Base-by-base conservation (phyloP, 2,888 invertebrate genomes). In the Habrosyne pyritoides region DNA sequence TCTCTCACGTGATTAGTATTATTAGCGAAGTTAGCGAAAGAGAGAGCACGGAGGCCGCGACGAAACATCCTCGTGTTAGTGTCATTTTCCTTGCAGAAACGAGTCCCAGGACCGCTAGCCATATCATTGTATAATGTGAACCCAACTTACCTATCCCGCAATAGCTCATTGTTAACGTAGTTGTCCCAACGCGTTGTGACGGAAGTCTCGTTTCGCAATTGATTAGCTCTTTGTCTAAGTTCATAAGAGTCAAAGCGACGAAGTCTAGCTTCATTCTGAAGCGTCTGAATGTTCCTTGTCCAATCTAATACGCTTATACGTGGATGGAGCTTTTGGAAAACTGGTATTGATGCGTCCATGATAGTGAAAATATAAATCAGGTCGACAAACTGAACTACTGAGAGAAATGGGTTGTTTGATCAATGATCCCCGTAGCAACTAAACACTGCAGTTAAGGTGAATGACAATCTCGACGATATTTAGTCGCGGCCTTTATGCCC, bases 131-230 rank as follows among this genome's bases (percentile, higher is more conserved):
- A 21, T 49, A 21, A 21, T 21, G 21, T 47, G 7, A 46, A 6
- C 10, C 22, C 2, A 24, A 52, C 67, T 73, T 81, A 94, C 94
- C 97, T 94, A 81, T 96, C 96, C 4, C 94, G 88, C 56, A 97
- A 85, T 24, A 95, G 90, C 56, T 95, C 94, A 81, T 96, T 96
- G 66, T 96, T 97, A 70, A 95, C 94, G 69, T 95, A 95, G 54
- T 94, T 95, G 73, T 96, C 95, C 97, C 97, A 97, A 73, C 94
- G 93, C 0, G 96, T 95, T 60, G 95, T 95, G 26, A 96, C 94
- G 53, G 93, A 88, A 0, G 96, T 95, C 79, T 97, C 97, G 73
- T 96, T 96, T 49, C 97, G 93, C 53, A 97, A 84, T 63, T 95
- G 95, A 51, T 95, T 94, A 0, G 96, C 94, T 52, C 94, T 93